Conservation (phyloP, 1,140 invertebrate genomes). For the Drosophila baimaii region DNA sequence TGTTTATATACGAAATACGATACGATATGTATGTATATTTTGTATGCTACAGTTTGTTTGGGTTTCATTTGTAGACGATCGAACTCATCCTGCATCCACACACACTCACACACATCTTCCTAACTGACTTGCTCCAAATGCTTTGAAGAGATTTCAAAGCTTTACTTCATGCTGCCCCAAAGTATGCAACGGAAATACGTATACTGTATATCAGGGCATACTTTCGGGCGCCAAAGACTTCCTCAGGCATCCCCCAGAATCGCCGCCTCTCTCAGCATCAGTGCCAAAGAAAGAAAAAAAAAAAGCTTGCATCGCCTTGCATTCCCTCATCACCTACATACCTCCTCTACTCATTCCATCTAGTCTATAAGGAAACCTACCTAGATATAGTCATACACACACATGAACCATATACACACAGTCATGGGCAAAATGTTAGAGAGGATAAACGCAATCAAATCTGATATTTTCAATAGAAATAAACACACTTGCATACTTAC, state of each 20-base stretch:
- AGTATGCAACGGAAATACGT: neutral
- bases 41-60: constrained; percentile 68
- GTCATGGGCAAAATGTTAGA: constrained; percentile 15
- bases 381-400: constrained; percentile 9
- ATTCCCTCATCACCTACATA: constrained; percentile 16
- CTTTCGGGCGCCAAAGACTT: neutral
- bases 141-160: neutral
- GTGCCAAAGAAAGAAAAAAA: constrained; percentile 14
- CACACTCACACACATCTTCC: constrained; percentile 29
- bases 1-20: constrained; percentile 21
- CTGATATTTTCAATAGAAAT: constrained; percentile 25
- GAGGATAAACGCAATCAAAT: constrained; percentile 13
- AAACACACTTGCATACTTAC: constrained; percentile 18
- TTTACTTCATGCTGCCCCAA: neutral
- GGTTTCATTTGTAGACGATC: constrained; percentile 51
- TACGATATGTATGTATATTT: constrained; percentile 28
- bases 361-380: constrained; percentile 22
- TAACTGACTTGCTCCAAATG: neutral
- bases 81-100: constrained; percentile 20
- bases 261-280: constrained; percentile 27
- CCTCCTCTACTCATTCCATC: constrained; percentile 19
- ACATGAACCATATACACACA: no score
- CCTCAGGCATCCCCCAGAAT: neutral
- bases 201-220: neutral
- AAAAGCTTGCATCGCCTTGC: constrained; percentile 17